Evolutionary conservation across 2,113 vertebrate species (phyloP), one percentile per base, ranked within the genome.

Genomic region (Blennius ocellaris): DNA sequence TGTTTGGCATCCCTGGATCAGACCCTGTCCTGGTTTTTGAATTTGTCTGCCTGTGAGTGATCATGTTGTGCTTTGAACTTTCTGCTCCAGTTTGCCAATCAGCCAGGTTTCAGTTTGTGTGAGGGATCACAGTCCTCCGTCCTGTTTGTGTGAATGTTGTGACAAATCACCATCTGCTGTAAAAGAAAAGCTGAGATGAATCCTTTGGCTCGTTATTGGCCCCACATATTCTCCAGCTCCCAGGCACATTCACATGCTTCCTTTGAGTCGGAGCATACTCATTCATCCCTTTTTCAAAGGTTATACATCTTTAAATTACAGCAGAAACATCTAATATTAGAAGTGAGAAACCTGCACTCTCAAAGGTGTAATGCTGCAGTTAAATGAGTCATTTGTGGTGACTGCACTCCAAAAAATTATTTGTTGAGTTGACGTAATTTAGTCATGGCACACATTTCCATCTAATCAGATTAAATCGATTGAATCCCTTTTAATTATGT

Each of bases 271-370:
- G 10, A 3, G 6, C 8, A 14, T 37, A 53, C 8, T 43, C 60
- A 49, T 43, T 50, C 16, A 16, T 64, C 52, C 30, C 36, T 55
- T 3, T 56, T 41, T 64, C 16, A 50, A 40, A 30, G 6, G 36
- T n/a, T 41, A 49, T 8, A 55, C 15, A 49, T 49, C 9, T 4
- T 11, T 38, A n/a, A n/a, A 47, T 51, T 73, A 63, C 40, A 44
- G 1, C 0, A 40, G 41, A 55, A 9, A 63, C 30, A 62, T 61
- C 40, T 43, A 64, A 64, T 14, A 56, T 10, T 41, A 1, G 37
- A 48, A 39, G 16, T 43, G 45, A 38, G 47, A 60, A 54, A 40
- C 50, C 4, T 50, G 52, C 52, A 45, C 36, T 12, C 40, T 59
- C 40, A 40, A 11, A 15, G 14, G 48, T 38, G 48, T 30, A n/a